These are phyloP conservation scores for Corythornis leucogaster DNA, from an alignment of 2,797 vertebrate species.

Conservation along the genomic window DNA sequence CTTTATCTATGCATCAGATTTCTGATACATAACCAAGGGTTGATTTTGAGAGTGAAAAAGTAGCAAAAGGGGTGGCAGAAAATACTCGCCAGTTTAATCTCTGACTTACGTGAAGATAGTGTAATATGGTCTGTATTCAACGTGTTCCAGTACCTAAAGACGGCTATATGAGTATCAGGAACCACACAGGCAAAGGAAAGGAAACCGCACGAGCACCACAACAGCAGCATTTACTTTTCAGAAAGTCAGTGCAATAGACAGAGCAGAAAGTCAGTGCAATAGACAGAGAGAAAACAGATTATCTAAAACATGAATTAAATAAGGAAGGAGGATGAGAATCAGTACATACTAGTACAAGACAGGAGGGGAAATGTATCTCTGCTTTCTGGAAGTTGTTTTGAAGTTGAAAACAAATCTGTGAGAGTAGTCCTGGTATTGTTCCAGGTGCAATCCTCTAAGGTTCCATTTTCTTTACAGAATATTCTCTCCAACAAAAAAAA, in stretches of 20 bases:
- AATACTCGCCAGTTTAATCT: background rate
- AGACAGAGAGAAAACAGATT: background rate
- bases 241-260: background rate
- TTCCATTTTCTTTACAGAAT: background rate
- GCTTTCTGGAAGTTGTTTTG: background rate
- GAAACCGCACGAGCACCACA: background rate
- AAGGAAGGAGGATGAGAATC: background rate
- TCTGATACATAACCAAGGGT: background rate
- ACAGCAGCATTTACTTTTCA: background rate
- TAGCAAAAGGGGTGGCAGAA: background rate
- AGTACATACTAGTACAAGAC: background rate
- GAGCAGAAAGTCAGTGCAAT: background rate
- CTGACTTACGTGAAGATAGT: background rate
- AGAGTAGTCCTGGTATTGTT: background rate
- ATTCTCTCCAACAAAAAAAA: background rate
- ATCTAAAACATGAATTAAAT: fast-evolving
- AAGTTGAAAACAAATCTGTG: background rate
- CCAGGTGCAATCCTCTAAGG: background rate
- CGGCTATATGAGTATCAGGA: background rate
- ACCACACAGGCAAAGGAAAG: background rate
- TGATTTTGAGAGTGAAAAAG: background rate
- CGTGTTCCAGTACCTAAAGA: background rate
- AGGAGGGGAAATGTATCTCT: background rate
- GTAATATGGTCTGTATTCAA: background rate
- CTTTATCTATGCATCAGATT: background rate